phyloP scores from a whole-genome alignment of 2,888 invertebrate species.

The Polyommatus icarus region DNA sequence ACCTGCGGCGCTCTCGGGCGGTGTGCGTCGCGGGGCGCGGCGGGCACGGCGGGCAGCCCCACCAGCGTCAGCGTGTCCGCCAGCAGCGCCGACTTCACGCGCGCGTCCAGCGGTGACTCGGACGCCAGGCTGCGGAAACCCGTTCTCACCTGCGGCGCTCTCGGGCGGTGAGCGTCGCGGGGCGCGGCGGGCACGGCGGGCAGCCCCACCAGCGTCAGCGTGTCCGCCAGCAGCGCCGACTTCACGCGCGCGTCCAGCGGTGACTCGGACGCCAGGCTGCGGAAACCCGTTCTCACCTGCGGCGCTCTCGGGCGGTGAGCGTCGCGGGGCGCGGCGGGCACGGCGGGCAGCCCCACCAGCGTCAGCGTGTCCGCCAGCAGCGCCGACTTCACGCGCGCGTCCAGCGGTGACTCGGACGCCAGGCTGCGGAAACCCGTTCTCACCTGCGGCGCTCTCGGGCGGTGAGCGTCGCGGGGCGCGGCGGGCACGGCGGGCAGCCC shows the following conservation, averaged over 20 bases:
- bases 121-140: constrained; percentile 83
- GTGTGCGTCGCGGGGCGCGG: constrained; percentile 67
- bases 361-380: constrained; percentile 94
- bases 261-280: constrained; percentile 90
- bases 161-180: constrained; percentile 55
- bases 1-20: constrained; percentile 57
- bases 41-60: constrained; percentile 90
- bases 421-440: constrained; percentile 60
- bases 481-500: constrained; percentile 91
- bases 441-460: constrained; percentile 56
- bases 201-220: constrained; percentile 94
- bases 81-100: constrained; percentile 94
- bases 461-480: constrained; percentile 62
- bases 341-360: constrained; percentile 92
- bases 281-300: constrained; percentile 35
- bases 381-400: constrained; percentile 95
- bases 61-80: constrained; percentile 95
- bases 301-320: constrained; percentile 60
- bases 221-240: constrained; percentile 93
- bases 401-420: constrained; percentile 95
- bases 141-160: constrained; percentile 45
- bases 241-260: constrained; percentile 96
- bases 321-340: constrained; percentile 81
- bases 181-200: constrained; percentile 87
- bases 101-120: constrained; percentile 95